phyloP scores from a whole-genome alignment of 2,797 vertebrate genomes.

The Sebastes goodei region DNA sequence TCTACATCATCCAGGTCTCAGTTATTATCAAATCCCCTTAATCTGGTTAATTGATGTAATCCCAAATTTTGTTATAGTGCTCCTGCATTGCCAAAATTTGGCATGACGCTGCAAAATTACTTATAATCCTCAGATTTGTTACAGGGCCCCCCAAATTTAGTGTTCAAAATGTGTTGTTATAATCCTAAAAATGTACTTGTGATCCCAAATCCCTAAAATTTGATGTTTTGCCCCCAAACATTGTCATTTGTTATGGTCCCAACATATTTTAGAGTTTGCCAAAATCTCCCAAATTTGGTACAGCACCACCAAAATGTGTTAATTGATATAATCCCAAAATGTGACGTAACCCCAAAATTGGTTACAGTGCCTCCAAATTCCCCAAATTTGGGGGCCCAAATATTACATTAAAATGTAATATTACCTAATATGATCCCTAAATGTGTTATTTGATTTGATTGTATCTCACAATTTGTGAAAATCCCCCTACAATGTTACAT shows the following conservation, averaged over 20 bases:
- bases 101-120: not conserved
- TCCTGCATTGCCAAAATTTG: not conserved
- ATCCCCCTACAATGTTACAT: not conserved
- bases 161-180: not conserved
- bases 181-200: not conserved
- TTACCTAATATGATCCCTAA: too few relatives aligned
- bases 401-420: not conserved
- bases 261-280: not conserved
- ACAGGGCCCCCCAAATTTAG: not conserved
- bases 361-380: not conserved
- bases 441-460: not conserved
- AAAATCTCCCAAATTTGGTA: not conserved
- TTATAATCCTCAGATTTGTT: not conserved
- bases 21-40: not conserved
- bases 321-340: not conserved
- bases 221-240: too few relatives aligned
- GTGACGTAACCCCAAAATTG: not conserved
- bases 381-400: not conserved
- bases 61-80: not conserved
- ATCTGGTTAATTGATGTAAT: not conserved
- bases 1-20: constrained; percentile 16
- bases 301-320: not conserved
- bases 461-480: not conserved
- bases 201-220: not conserved
- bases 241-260: not conserved